Evolutionary conservation across 1,140 invertebrate genomes (phyloP).

Genomic region (Paraescarpia echinospica): DNA sequence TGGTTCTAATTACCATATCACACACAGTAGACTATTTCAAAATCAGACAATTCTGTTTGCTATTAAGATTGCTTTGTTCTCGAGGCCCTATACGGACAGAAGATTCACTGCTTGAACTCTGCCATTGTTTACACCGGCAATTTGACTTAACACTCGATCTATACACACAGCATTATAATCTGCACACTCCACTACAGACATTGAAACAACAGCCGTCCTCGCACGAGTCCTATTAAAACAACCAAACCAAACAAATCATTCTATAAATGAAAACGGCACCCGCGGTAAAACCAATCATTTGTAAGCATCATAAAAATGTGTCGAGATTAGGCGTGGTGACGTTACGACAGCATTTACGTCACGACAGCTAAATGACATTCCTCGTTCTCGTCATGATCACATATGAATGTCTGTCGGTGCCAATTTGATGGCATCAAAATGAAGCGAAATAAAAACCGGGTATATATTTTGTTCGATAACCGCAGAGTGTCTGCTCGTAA

Average conservation of each 20-base stretch:
- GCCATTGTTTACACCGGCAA: neutral
- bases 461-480: neutral
- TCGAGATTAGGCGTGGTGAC: neutral
- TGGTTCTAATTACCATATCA: neutral
- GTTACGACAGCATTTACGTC: neutral
- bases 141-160: neutral
- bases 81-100: neutral
- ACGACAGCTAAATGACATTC: neutral
- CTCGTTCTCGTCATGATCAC: neutral
- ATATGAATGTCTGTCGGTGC: neutral
- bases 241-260: neutral
- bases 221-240: neutral
- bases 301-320: neutral
- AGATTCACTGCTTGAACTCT: neutral
- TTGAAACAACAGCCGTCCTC: neutral
- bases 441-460: neutral
- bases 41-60: neutral
- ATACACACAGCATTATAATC: neutral
- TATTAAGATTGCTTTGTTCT: neutral
- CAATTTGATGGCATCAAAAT: neutral
- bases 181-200: neutral
- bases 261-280: neutral
- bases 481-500: neutral
- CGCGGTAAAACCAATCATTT: neutral
- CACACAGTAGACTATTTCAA: neutral